phyloP scores from a whole-genome alignment of 2,888 invertebrate species.

The Escarpia spicata region DNA sequence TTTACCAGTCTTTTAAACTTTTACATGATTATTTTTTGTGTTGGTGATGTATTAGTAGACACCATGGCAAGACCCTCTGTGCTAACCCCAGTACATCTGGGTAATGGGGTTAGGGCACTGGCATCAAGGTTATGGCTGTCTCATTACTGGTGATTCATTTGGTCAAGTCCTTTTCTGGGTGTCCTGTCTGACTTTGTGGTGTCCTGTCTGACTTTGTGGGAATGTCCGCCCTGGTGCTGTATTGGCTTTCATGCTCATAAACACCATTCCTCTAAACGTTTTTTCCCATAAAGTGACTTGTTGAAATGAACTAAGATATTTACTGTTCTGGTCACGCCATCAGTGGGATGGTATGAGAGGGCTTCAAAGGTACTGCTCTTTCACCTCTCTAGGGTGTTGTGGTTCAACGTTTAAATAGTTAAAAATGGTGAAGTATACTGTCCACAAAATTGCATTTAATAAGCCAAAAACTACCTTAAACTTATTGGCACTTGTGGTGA shows the following conservation, averaged over 20 bases:
- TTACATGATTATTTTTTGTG: neutral
- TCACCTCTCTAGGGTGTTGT: no score
- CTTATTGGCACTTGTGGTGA: no score
- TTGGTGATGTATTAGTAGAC: neutral
- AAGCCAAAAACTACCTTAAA: no score
- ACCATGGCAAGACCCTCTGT: neutral
- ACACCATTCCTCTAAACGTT: neutral
- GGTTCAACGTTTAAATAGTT: no score
- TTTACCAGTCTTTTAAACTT: neutral
- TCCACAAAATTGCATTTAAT: no score
- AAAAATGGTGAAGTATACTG: no score
- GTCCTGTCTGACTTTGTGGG: neutral
- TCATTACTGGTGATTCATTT: neutral
- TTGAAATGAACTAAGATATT: neutral
- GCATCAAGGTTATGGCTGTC: neutral
- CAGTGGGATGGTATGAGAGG: neutral
- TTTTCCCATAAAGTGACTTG: neutral
- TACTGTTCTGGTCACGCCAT: neutral
- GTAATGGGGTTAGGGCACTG: conserved; percentile 3
- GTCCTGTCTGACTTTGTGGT: neutral
- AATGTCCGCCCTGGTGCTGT: neutral
- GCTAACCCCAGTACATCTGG: neutral
- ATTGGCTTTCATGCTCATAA: neutral
- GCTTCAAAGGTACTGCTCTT: no score
- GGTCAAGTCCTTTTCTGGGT: neutral